These are phyloP conservation scores for Halictus rubicundus DNA, from an alignment of 1,140 invertebrate species.

Conservation along the genomic window DNA sequence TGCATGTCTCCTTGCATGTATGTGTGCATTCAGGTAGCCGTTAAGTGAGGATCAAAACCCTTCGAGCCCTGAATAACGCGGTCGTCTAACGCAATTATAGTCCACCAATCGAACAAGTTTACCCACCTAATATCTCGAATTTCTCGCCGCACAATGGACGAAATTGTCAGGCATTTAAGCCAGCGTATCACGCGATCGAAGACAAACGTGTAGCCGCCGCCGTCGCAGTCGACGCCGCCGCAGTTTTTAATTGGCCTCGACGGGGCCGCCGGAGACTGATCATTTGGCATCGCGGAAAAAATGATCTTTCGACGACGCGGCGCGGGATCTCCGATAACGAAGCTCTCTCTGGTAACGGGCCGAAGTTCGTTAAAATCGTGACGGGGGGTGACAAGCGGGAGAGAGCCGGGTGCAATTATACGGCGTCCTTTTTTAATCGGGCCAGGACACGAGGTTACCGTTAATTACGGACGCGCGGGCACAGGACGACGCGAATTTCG, in stretches of 20 bases:
- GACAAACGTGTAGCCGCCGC: no score
- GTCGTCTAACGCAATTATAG: no score
- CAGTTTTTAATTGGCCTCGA: neutral
- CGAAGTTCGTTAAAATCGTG: slow-evolving; percentile 52
- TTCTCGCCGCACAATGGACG: no score
- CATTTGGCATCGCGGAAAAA: neutral
- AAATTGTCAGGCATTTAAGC: no score
- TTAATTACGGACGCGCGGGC: slow-evolving; percentile 61
- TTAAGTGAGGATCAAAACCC: no score
- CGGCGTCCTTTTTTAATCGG: slow-evolving; percentile 56
- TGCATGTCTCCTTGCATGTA: no score
- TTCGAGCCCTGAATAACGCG: no score
- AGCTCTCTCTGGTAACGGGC: slow-evolving; percentile 29
- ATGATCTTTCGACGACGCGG: neutral
- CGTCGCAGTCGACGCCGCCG: neutral
- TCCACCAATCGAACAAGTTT: no score
- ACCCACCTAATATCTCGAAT: no score
- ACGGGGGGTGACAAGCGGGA: slow-evolving; percentile 6
- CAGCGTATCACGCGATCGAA: no score
- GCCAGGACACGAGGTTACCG: slow-evolving; percentile 61
- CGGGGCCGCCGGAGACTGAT: neutral
- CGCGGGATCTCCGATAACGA: slow-evolving; percentile 39
- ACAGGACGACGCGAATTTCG: slow-evolving; percentile 64
- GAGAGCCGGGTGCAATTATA: slow-evolving; percentile 51
- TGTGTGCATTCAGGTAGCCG: no score